phyloP scores from a whole-genome alignment of 2,113 vertebrate species.

The Tachuris rubrigastra region DNA sequence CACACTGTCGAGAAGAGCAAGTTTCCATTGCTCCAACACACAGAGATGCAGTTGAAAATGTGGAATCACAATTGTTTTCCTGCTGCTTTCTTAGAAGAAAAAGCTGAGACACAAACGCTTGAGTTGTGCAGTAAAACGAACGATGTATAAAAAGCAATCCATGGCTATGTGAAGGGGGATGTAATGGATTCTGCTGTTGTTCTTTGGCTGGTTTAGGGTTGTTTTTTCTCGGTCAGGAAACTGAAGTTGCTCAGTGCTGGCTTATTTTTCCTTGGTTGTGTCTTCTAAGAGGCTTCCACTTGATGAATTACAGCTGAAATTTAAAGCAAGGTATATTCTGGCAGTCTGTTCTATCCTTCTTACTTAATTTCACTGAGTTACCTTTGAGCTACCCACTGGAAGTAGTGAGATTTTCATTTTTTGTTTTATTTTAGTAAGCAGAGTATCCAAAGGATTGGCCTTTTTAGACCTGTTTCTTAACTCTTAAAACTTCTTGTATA shows the following conservation, averaged over 20 bases:
- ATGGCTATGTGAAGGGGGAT: rapidly evolving
- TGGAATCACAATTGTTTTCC: background rate
- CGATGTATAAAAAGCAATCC: background rate
- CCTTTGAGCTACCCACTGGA: background rate
- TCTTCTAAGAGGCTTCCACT: background rate
- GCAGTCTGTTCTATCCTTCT: background rate
- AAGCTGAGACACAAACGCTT: background rate
- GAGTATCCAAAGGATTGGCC: background rate
- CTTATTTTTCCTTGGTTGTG: background rate
- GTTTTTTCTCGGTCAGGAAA: background rate
- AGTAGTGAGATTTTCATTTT: background rate
- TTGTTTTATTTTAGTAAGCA: background rate
- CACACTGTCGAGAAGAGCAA: background rate
- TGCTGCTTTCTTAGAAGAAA: background rate
- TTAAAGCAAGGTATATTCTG: background rate
- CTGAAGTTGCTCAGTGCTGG: background rate
- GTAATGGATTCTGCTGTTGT: background rate
- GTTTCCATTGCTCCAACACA: background rate
- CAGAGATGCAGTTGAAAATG: background rate
- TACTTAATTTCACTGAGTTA: background rate
- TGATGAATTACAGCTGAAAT: background rate
- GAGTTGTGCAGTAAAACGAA: background rate
- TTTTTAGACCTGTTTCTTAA: background rate
- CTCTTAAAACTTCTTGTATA: background rate
- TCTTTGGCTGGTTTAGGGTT: background rate